phyloP scores from a whole-genome alignment of 2,888 invertebrate species.

The Dione juno region DNA sequence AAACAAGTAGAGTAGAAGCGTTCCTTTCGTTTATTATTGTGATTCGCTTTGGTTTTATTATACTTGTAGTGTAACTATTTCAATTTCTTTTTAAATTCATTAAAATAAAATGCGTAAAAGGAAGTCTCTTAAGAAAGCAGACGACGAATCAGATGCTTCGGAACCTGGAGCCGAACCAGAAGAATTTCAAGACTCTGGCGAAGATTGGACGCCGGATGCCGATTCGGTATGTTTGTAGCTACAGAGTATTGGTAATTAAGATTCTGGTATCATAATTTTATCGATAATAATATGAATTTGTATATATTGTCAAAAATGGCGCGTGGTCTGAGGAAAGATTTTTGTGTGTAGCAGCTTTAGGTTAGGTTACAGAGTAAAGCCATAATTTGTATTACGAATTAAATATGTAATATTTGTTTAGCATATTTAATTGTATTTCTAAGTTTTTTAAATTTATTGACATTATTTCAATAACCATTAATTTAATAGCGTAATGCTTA shows the following conservation, averaged over 20 bases:
- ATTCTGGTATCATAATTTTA: not conserved
- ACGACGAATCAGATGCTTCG: conserved; percentile 77
- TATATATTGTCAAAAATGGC: conserved; percentile 41
- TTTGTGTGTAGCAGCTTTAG: conserved; percentile 37
- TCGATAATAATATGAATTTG: not conserved
- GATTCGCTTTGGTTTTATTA: conserved; percentile 29
- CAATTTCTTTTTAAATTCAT: conserved; percentile 23
- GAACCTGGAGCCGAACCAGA: conserved; percentile 77
- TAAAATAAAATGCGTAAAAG: conserved; percentile 72
- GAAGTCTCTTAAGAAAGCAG: conserved; percentile 75
- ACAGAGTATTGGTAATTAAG: not conserved
- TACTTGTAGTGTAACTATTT: conserved; percentile 31
- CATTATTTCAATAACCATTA: not conserved
- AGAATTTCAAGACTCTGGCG: conserved; percentile 82
- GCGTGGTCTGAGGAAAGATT: conserved; percentile 44
- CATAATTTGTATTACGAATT: too few relatives aligned
- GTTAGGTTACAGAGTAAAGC: conserved; percentile 40
- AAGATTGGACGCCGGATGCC: conserved; percentile 83
- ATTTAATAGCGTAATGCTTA: conserved; percentile 6
- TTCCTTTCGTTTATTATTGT: conserved; percentile 43
- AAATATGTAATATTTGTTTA: not conserved
- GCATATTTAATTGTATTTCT: not conserved
- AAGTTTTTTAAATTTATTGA: not conserved
- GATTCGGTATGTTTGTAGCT: conserved; percentile 67
- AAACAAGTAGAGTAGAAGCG: conserved; percentile 42